These are phyloP conservation scores for Panzeria rudis DNA, from an alignment of 2,888 invertebrate genomes.

Conservation along the genomic window DNA sequence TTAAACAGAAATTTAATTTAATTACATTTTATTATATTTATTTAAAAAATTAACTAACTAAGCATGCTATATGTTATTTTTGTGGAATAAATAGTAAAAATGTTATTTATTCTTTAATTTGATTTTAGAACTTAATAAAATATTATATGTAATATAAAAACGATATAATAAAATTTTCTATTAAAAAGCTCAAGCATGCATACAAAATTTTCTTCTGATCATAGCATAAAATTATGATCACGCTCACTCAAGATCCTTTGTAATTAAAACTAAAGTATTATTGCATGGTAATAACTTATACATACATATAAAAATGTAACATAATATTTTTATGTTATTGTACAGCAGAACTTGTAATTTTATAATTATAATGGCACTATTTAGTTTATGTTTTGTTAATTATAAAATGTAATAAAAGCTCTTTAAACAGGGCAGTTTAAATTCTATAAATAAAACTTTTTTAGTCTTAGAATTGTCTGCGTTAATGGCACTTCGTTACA, in stretches of 20 bases:
- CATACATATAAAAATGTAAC: slow-evolving; percentile 7
- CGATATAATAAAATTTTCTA: slow-evolving; percentile 13
- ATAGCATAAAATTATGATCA: slow-evolving; percentile 42
- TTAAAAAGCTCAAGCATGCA: slow-evolving; percentile 37
- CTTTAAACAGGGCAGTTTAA: slow-evolving; percentile 7
- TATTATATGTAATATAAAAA: slow-evolving; percentile 8
- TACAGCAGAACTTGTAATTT: slow-evolving; percentile 22
- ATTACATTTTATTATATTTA: slow-evolving; percentile 31
- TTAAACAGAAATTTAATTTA: slow-evolving; percentile 49
- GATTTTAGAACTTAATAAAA: slow-evolving; percentile 8
- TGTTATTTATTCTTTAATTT: neutral
- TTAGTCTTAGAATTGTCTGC: slow-evolving; percentile 29
- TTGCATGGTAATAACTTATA: slow-evolving; percentile 14
- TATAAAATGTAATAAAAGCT: slow-evolving; percentile 16
- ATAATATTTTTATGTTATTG: slow-evolving; percentile 45
- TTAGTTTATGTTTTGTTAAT: slow-evolving; percentile 27
- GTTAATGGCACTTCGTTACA: slow-evolving; percentile 64
- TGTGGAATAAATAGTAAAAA: slow-evolving; percentile 21
- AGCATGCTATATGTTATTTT: slow-evolving; percentile 37
- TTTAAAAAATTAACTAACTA: slow-evolving; percentile 52
- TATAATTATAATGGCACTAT: slow-evolving; percentile 46
- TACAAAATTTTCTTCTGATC: slow-evolving; percentile 22
- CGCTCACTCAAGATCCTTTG: slow-evolving; percentile 54
- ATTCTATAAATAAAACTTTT: slow-evolving; percentile 2
- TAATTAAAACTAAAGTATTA: slow-evolving; percentile 24